Evolutionary conservation across 1,140 invertebrate genomes (phyloP).

Genomic region (Triops longicaudatus): DNA sequence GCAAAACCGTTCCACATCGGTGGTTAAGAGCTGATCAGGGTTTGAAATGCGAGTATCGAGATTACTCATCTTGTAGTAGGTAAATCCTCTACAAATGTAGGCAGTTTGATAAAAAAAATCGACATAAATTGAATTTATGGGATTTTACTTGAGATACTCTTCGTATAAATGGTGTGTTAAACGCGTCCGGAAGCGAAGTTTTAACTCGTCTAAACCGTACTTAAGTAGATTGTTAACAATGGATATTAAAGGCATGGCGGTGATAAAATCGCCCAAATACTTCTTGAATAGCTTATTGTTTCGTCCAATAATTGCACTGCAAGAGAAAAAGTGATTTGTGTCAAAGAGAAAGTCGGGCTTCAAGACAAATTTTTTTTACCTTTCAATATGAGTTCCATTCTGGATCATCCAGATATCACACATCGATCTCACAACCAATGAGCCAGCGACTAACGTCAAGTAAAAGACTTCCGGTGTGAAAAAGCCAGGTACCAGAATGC

Average conservation of each 20-base stretch:
- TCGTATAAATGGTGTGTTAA: conserved; percentile 77
- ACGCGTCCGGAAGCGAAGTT: conserved; percentile 79
- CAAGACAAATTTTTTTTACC: conserved; percentile 43
- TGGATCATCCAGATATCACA: conserved; percentile 97
- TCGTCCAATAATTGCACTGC: conserved; percentile 84
- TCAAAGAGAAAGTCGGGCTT: neutral
- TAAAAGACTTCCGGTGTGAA: conserved; percentile 66
- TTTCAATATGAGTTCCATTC: conserved; percentile 85
- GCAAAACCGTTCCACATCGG: conserved; percentile 96
- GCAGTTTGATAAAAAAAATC: conserved; percentile 24
- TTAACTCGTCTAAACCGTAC: conserved; percentile 78
- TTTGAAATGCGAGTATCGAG: conserved; percentile 90
- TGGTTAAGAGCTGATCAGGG: conserved; percentile 90
- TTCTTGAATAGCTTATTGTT: conserved; percentile 64
- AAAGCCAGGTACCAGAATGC: conserved; percentile 73
- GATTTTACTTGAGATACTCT: conserved; percentile 77
- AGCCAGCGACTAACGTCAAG: conserved; percentile 65
- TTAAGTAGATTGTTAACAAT: conserved; percentile 31
- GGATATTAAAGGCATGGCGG: conserved; percentile 67
- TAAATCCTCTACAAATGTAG: conserved; percentile 68
- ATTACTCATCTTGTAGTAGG: conserved; percentile 95
- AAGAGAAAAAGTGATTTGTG: conserved; percentile 38
- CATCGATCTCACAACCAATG: conserved; percentile 75
- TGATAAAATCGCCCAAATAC: conserved; percentile 64
- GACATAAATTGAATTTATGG: conserved; percentile 9